Evolutionary conservation across 2,888 invertebrate species (phyloP), one percentile per base, ranked within the genome.

Genomic region (Lydus trimaculatus): DNA sequence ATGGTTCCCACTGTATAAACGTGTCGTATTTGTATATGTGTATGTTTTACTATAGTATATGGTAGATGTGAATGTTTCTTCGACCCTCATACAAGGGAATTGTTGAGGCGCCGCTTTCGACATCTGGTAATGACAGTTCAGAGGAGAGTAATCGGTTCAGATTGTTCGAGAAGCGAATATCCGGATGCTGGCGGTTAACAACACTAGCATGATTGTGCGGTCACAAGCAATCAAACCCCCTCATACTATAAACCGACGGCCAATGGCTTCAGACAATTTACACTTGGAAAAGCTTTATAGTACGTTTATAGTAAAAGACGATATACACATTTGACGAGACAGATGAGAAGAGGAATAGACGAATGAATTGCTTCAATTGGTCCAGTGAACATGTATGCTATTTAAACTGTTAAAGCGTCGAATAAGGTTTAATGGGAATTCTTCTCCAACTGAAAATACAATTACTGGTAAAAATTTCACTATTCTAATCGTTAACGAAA

Each of bases 121-220:
- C 81, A 81, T 81, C 81, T 83, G 83, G 80, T 77, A 80, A 81
- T 81, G 83, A 83, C 82, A 82, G 81, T 79, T 80, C 75, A 76
- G 78, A 74, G 75, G 75, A 81, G 81, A 81, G 81, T 82, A 82
- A 82, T 82, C 81, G 79, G 78, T 78, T 75, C 75, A 75, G 78
- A 79, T 80, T 81, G 81, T 80, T 79, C 77, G 76, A 75, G 75
- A 77, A 75, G 78, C 79, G 80, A 79, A 81, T 80, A 80, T 81
- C 78, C 80, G 78, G 78, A 78, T 78, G 76, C 66, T 73, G 72
- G 72, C 74, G 79, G 80, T 79, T 78, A 79, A 76, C 80, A 78
- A 79, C 81, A 78, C 78, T 73, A 75, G 81, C 80, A 79, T 80
- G 81, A 83, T 82, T 82, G 82, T 80, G 83, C 79, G 83, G 81